phyloP scores from a whole-genome alignment of 2,888 invertebrate species.

The Pristionchus mayeri region DNA sequence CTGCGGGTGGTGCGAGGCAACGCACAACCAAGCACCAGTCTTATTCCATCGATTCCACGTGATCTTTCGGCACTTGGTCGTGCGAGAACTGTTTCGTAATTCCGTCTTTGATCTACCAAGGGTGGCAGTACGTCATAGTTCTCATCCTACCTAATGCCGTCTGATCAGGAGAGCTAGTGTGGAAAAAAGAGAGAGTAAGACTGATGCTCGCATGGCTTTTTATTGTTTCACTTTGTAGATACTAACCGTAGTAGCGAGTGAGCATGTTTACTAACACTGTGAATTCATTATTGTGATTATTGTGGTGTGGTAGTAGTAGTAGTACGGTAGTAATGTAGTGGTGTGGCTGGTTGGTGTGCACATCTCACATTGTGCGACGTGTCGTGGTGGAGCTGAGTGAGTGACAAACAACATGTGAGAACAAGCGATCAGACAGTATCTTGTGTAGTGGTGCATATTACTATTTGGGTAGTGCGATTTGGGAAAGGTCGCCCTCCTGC shows the following conservation, averaged over 20 bases:
- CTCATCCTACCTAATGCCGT: too few species aligned
- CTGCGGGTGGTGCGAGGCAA: too few species aligned
- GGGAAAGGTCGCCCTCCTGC: conserved; percentile 29
- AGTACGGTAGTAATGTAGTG: not conserved
- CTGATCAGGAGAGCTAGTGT: too few species aligned
- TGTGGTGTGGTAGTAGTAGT: conserved; percentile 12
- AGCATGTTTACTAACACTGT: not conserved
- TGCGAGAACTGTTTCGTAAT: too few species aligned
- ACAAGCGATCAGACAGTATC: not conserved
- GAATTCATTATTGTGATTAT: not conserved
- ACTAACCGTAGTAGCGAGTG: not conserved
- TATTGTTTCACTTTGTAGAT: not conserved
- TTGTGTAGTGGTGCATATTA: conserved; percentile 14
- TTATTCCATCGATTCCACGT: too few species aligned
- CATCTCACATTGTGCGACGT: conserved; percentile 3
- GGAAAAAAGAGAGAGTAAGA: too few species aligned
- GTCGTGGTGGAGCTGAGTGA: conserved; percentile 27
- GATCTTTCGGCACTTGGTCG: too few species aligned
- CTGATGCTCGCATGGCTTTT: conserved; percentile 7
- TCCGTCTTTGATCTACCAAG: too few species aligned
- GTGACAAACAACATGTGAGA: not conserved
- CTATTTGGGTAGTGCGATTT: not conserved
- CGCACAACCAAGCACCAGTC: too few species aligned
- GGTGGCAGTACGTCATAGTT: too few species aligned
- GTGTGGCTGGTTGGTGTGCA: not conserved